Percentiles rank a stretch among this genome's conserved stretches.
Conservation (phyloP, 2,888 invertebrate species). For the Synergus umbraculus region DNA sequence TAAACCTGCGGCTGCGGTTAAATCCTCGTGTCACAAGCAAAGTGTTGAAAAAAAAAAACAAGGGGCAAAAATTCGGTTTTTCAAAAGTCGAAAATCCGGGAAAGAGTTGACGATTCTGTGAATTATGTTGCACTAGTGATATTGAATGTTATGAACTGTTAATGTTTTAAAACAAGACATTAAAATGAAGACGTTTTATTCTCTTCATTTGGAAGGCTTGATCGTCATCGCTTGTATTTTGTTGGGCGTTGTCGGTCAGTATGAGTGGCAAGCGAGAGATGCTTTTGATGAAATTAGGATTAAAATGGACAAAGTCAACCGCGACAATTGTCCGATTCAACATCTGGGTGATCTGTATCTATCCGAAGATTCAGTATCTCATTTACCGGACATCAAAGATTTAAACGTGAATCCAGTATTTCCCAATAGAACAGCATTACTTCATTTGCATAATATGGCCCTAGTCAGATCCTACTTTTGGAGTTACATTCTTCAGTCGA, state of each 20-base stretch:
- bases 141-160: not conserved
- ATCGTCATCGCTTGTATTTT: constrained; percentile 62
- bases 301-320: constrained; percentile 87
- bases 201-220: constrained; percentile 38
- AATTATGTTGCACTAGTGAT: not conserved
- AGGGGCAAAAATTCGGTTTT: not conserved
- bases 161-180: not conserved
- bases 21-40: not conserved
- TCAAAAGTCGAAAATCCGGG: not conserved
- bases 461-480: constrained; percentile 96
- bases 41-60: not conserved
- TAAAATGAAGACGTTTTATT: constrained; percentile 37
- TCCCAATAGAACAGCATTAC: constrained; percentile 94
- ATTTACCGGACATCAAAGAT: constrained; percentile 95
- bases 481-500: constrained; percentile 94
- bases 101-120: not conserved
- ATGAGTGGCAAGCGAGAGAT: constrained; percentile 95
- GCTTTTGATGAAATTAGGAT: constrained; percentile 92
- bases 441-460: constrained; percentile 98
- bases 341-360: constrained; percentile 91
- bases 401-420: constrained; percentile 96
- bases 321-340: constrained; percentile 94
- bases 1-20: not conserved
- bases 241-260: constrained; percentile 88
- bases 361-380: constrained; percentile 91